Evolutionary conservation across 2,113 vertebrate species (phyloP).

Genomic region (Macquaria australasica): DNA sequence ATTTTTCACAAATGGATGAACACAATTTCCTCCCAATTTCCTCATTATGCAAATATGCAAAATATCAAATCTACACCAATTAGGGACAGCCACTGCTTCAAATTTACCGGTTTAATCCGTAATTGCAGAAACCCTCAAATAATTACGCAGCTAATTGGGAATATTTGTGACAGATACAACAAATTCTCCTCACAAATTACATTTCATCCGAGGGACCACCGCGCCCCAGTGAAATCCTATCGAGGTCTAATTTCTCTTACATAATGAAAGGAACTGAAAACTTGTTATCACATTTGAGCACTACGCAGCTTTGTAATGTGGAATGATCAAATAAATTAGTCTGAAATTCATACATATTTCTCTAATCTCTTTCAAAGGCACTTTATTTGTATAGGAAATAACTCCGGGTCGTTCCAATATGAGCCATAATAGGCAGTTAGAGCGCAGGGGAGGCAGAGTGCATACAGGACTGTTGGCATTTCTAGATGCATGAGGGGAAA

Average conservation of each 20-base stretch:
- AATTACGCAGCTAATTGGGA: conserved; percentile 99
- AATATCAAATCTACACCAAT: conserved; percentile 99
- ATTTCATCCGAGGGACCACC: conserved; percentile 97
- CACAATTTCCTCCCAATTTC: conserved; percentile 99
- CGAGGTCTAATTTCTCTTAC: conserved; percentile 98
- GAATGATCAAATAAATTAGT: conserved; percentile 99
- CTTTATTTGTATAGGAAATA: conserved; percentile 92
- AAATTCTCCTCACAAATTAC: conserved; percentile 99
- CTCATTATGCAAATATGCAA: conserved; percentile 99
- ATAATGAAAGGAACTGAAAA: conserved; percentile 99
- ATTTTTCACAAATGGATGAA: conserved; percentile 98
- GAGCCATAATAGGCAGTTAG: conserved; percentile 82
- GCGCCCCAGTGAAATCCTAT: conserved; percentile 94
- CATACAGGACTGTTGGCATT: conserved; percentile 43
- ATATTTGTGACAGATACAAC: conserved; percentile 99
- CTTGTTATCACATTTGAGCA: conserved; percentile 99
- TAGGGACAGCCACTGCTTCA: conserved; percentile 98
- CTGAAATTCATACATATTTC: conserved; percentile 97
- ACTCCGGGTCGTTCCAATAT: conserved; percentile 80
- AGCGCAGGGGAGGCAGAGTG: conserved; percentile 46
- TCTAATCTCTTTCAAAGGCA: conserved; percentile 92
- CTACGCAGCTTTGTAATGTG: conserved; percentile 97
- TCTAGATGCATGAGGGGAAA: conserved; percentile 47
- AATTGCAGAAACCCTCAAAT: conserved; percentile 99
- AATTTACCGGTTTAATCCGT: conserved; percentile 98